These are phyloP conservation scores for Cossypha caffra DNA, from an alignment of 2,797 vertebrate species.

Conservation along the genomic window DNA sequence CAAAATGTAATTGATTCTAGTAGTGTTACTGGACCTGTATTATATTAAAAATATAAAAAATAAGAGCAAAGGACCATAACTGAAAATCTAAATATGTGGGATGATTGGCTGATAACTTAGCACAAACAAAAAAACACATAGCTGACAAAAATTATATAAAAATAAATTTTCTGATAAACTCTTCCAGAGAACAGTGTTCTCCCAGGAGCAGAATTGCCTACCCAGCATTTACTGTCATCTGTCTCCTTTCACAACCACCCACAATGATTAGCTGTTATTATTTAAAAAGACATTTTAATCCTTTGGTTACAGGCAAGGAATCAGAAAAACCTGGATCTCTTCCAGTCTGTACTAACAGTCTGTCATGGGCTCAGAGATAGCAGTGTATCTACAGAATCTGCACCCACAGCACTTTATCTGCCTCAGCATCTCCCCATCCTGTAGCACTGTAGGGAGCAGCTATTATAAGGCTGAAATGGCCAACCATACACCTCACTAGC, in stretches of 20 bases:
- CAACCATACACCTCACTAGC: not conserved
- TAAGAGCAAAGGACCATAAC: not conserved
- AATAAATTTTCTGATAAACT: conserved; percentile 1
- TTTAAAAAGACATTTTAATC: conserved; percentile 11
- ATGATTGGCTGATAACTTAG: not conserved
- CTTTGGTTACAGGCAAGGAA: conserved; percentile 9
- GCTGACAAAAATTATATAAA: not conserved
- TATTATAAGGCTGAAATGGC: not conserved
- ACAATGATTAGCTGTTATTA: not conserved
- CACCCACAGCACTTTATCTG: not conserved
- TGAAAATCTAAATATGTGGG: not conserved
- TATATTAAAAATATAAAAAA: not conserved
- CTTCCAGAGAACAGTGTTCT: not conserved
- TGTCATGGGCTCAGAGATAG: not conserved
- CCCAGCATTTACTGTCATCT: not conserved
- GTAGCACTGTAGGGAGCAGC: not conserved
- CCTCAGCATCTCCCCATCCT: not conserved
- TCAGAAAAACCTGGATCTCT: not conserved
- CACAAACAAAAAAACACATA: not conserved
- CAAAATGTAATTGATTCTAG: not conserved
- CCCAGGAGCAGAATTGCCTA: not conserved
- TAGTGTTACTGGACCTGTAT: not conserved
- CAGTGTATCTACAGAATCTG: not conserved
- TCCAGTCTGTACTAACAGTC: not conserved
- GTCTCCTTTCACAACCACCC: conserved; percentile 18